Conservation (phyloP, 2,888 invertebrate genomes). For the Oligia strigilis region DNA sequence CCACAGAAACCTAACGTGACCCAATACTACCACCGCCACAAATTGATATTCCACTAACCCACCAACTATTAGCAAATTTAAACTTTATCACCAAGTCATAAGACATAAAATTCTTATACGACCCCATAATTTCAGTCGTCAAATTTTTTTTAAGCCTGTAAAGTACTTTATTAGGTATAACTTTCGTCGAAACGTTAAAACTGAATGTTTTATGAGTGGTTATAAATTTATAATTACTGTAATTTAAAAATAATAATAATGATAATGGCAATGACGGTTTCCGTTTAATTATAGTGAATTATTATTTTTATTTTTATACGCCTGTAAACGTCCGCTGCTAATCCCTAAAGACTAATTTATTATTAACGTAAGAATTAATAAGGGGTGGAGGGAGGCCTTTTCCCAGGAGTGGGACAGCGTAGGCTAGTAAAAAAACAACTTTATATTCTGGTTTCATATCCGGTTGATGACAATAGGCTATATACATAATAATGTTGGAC, state of each 20-base stretch:
- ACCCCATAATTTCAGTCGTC: slow-evolving; percentile 43
- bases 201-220: slow-evolving; percentile 38
- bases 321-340: background rate
- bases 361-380: slow-evolving; percentile 17
- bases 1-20: slow-evolving; percentile 71
- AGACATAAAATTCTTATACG: slow-evolving; percentile 42
- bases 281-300: background rate
- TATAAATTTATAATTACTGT: slow-evolving; percentile 33
- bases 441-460: background rate
- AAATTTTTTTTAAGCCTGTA: slow-evolving; percentile 58
- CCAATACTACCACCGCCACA: slow-evolving; percentile 71
- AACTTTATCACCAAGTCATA: slow-evolving; percentile 54
- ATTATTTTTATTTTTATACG: slow-evolving; percentile 11
- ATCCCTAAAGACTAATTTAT: slow-evolving; percentile 18
- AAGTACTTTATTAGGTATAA: slow-evolving; percentile 39
- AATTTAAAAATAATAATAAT: slow-evolving; percentile 15
- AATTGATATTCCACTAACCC: slow-evolving; percentile 60
- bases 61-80: slow-evolving; percentile 48
- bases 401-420: too few relatives aligned
- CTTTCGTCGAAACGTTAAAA: slow-evolving; percentile 38
- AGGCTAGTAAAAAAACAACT: too few relatives aligned
- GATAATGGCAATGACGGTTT: slow-evolving; percentile 5
- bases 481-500: too few relatives aligned
- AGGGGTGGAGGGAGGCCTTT: background rate
- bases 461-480: background rate